Percentiles rank a stretch among this genome's conserved stretches.
These are phyloP conservation scores for Ectemnius cavifrons DNA, from an alignment of 2,888 invertebrate species.

Conservation along the genomic window DNA sequence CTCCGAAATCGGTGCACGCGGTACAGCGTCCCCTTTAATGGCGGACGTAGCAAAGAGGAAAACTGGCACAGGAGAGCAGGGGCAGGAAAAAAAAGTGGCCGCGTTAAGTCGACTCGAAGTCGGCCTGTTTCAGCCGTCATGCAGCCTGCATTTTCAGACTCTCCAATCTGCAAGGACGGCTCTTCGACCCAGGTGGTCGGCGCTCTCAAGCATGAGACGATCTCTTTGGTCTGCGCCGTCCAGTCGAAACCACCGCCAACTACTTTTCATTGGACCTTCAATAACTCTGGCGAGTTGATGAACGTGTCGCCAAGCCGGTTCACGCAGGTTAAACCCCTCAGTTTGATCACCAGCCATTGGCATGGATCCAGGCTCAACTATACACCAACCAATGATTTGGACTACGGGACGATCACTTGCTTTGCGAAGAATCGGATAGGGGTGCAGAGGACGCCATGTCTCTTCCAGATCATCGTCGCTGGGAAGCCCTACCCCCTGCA, in stretches of 20 bases:
- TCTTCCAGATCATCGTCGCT: slow-evolving; percentile 92
- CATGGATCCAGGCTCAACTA: slow-evolving; percentile 88
- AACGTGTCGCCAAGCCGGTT: slow-evolving; percentile 85
- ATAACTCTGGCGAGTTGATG: slow-evolving; percentile 92
- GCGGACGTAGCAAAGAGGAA: not conserved
- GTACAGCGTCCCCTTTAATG: not conserved
- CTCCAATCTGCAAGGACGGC: slow-evolving; percentile 79
- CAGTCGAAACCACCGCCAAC: slow-evolving; percentile 91
- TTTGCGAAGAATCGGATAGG: slow-evolving; percentile 91
- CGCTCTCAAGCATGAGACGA: slow-evolving; percentile 92
- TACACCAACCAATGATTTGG: slow-evolving; percentile 91
- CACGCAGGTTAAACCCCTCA: slow-evolving; percentile 72
- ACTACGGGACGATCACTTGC: slow-evolving; percentile 93
- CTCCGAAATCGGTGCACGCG: not conserved
- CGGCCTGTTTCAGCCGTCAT: slow-evolving; percentile 3
- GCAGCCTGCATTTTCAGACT: slow-evolving; percentile 47
- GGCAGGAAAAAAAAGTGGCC: slow-evolving; percentile 6
- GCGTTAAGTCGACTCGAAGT: not conserved
- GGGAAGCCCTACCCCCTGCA: slow-evolving; percentile 93
- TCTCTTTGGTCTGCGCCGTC: slow-evolving; percentile 90
- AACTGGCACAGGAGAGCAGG: not conserved
- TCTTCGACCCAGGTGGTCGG: slow-evolving; percentile 89
- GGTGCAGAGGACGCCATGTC: slow-evolving; percentile 89
- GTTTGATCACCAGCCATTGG: slow-evolving; percentile 78
- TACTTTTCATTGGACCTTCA: slow-evolving; percentile 95